Conservation (phyloP, 35 echinoderm and acorn worm genomes). For the Eucidaris tribuloides region DNA sequence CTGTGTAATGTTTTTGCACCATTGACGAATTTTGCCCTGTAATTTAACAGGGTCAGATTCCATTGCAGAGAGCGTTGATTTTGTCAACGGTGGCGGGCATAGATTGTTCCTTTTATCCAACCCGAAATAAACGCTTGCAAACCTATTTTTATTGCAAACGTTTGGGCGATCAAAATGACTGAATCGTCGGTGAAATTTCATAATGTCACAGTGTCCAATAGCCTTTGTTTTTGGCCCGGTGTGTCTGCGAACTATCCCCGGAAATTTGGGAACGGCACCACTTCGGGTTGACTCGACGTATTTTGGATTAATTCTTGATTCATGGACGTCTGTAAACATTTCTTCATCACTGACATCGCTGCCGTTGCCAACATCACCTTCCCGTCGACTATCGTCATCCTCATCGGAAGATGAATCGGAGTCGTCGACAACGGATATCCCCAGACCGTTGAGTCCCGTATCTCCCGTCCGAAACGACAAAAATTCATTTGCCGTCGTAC, state of each 20-base stretch:
- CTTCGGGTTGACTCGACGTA: no score
- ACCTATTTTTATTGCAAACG: neutral
- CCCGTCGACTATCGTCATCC: neutral
- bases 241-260: no score
- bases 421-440: neutral
- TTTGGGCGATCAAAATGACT: neutral
- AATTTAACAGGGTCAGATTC: neutral
- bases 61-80: neutral
- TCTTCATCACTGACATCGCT: no score
- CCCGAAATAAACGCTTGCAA: neutral
- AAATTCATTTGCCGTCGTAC: neutral
- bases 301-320: no score
- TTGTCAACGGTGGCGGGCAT: conserved; percentile 1
- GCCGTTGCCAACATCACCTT: neutral
- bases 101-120: neutral
- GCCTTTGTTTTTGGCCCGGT: no score
- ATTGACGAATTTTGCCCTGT: neutral
- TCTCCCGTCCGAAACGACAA: neutral
- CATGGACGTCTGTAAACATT: no score
- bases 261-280: no score
- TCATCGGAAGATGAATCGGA: neutral
- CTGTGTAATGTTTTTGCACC: conserved; percentile 1
- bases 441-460: neutral
- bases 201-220: no score
- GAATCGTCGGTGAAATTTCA: neutral